These are phyloP conservation scores for Rhopilema esculentum DNA, from an alignment of 30 jellyfish, hydroid and myxozoan genomes.

Conservation along the genomic window DNA sequence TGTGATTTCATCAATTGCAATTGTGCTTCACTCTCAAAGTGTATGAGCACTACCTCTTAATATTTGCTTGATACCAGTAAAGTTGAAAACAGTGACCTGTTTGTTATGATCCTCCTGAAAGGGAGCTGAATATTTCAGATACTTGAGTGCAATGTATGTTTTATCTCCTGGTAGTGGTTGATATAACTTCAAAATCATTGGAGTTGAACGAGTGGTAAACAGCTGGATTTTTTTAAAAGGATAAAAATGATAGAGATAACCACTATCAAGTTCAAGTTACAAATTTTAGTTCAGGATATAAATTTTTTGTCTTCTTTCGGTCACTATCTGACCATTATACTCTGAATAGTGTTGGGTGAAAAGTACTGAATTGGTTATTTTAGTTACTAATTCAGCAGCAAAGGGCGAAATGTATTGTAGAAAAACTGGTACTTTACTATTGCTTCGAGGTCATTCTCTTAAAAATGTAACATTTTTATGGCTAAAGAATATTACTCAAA, in stretches of 20 bases:
- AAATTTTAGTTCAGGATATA: too few relatives aligned
- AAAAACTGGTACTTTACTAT: too few relatives aligned
- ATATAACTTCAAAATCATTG: not conserved
- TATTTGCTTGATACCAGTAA: not conserved
- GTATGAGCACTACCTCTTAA: not conserved
- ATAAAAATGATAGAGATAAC: not conserved
- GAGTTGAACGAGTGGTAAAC: not conserved
- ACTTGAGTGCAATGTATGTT: not conserved
- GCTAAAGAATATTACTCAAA: too few relatives aligned
- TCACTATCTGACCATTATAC: too few relatives aligned
- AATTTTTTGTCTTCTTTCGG: too few relatives aligned
- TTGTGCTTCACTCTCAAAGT: not conserved
- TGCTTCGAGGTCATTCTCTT: too few relatives aligned
- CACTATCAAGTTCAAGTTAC: too few relatives aligned
- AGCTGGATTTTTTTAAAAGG: not conserved
- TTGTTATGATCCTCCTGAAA: not conserved
- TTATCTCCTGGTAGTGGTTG: not conserved
- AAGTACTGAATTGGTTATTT: too few relatives aligned
- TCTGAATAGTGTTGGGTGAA: too few relatives aligned
- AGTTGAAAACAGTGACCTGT: not conserved
- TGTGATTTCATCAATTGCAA: not conserved
- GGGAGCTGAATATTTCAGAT: not conserved
- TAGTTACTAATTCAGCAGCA: too few relatives aligned
- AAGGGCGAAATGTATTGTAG: too few relatives aligned
- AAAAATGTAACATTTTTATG: too few relatives aligned